Evolutionary conservation across 2,888 invertebrate species (phyloP).

Genomic region (Cybosia mesomella): DNA sequence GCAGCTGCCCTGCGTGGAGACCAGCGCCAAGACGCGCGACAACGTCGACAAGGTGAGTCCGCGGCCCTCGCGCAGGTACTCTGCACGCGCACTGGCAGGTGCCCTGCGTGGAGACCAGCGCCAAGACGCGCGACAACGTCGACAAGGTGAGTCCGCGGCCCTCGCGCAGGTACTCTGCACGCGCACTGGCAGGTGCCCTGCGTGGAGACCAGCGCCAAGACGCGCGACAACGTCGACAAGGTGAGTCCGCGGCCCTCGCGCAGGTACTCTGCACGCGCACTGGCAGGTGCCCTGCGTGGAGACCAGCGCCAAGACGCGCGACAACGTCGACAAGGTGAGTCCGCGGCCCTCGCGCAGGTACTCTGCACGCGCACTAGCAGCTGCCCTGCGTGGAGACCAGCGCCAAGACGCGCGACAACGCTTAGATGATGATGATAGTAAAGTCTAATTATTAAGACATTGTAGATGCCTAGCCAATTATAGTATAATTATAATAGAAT

Average conservation of each 20-base stretch:
- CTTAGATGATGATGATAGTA: no score
- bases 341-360: no score
- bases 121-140: constrained; percentile 99
- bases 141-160: constrained; percentile 97
- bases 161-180: no score
- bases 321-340: constrained; percentile 98
- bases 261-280: no score
- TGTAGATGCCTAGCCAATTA: not conserved
- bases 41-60: constrained; percentile 98
- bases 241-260: no score
- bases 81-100: constrained; percentile 98
- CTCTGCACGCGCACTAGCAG: constrained; percentile 96
- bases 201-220: constrained; percentile 99
- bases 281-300: constrained; percentile 99
- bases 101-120: constrained; percentile 99
- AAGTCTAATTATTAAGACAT: no score
- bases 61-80: no score
- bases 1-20: constrained; percentile 99
- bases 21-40: constrained; percentile 98
- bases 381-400: constrained; percentile 99
- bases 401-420: constrained; percentile 94
- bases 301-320: constrained; percentile 99
- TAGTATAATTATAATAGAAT: no score
- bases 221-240: constrained; percentile 99
- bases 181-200: constrained; percentile 98